Conservation (phyloP, 2,888 invertebrate genomes). For the Rotaria sp. region DNA sequence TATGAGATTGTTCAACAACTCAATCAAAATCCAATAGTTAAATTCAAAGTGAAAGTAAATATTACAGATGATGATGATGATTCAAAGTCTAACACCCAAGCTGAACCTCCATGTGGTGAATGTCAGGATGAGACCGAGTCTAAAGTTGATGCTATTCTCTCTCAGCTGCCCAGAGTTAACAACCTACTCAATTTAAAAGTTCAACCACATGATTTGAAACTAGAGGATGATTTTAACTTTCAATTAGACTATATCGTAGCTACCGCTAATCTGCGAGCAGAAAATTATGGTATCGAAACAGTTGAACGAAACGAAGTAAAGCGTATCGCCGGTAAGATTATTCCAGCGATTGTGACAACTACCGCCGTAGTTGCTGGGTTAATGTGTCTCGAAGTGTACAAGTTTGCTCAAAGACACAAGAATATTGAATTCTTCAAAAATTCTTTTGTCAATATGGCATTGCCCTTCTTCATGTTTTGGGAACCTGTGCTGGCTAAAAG, state of each 20-base stretch:
- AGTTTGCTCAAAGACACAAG: conserved; percentile 63
- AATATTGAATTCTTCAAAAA: conserved; percentile 74
- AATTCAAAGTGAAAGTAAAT: no score
- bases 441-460: conserved; percentile 86
- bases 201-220: conserved; percentile 73
- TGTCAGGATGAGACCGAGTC: no score
- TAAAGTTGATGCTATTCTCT: no score
- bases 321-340: conserved; percentile 92
- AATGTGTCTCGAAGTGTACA: conserved; percentile 76
- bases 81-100: no score
- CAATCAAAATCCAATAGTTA: conserved; percentile 65
- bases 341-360: conserved; percentile 97
- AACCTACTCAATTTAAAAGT: conserved; percentile 43
- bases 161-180: conserved; percentile 35
- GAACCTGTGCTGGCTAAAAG: conserved; percentile 81
- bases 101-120: no score
- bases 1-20: conserved; percentile 65
- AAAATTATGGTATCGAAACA: conserved; percentile 86
- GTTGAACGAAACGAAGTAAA: conserved; percentile 86
- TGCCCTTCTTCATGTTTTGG: conserved; percentile 92
- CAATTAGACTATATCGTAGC: conserved; percentile 99
- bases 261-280: conserved; percentile 86
- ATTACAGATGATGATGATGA: no score
- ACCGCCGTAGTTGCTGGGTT: conserved; percentile 91
- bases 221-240: conserved; percentile 92